Conservation (phyloP, 2,113 vertebrate genomes). For the Sus scrofa region T2T-Sscrofa CM000819.6:80152001-80152500, state of each 20-base stretch:
- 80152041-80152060: too few species aligned
- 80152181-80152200: neutral
- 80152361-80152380: neutral
- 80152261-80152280: neutral
- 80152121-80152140: neutral
- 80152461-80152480: neutral
- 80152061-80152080: too few species aligned
- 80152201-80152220: neutral
- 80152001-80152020: too few species aligned
- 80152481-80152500: constrained; percentile 38
- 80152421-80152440: neutral
- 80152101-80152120: too few species aligned
- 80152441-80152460: neutral
- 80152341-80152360: neutral
- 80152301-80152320: neutral
- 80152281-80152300: neutral
- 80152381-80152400: neutral
- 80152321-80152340: neutral
- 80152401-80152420: neutral
- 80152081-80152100: too few species aligned
- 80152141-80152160: neutral
- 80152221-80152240: neutral
- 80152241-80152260: neutral
- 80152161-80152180: neutral
- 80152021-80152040: too few species aligned